phyloP scores from a whole-genome alignment of 2,888 invertebrate genomes.

The Andrena trimmerana region DNA sequence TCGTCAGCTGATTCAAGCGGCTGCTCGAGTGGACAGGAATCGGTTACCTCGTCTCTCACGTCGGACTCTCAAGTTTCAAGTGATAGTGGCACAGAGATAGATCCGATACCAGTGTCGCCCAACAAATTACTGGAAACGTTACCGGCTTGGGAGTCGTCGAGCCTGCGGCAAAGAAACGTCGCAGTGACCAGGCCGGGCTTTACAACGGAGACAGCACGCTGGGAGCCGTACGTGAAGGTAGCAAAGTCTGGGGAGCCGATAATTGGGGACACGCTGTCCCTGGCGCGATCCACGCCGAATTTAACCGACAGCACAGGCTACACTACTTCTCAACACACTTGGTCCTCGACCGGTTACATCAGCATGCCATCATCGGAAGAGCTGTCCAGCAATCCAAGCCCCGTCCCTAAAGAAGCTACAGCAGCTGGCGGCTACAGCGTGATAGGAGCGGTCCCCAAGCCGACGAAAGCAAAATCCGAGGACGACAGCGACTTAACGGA shows the following conservation, averaged over 20 bases:
- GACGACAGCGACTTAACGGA: conserved; percentile 61
- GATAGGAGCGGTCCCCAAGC: conserved; percentile 76
- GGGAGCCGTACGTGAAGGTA: conserved; percentile 82
- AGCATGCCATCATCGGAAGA: conserved; percentile 80
- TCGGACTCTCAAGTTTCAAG: conserved; percentile 86
- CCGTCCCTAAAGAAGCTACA: conserved; percentile 76
- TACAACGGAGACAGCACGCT: conserved; percentile 71
- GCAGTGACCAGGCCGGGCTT: conserved; percentile 68
- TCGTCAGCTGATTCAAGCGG: conserved; percentile 87
- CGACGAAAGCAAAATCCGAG: conserved; percentile 69
- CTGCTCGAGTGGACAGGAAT: conserved; percentile 87
- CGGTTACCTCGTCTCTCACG: conserved; percentile 86
- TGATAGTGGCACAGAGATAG: conserved; percentile 83
- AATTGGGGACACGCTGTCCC: conserved; percentile 77
- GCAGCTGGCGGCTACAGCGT: conserved; percentile 76
- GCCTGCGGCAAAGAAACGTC: conserved; percentile 82
- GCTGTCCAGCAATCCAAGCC: conserved; percentile 80
- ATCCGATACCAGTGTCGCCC: conserved; percentile 76
- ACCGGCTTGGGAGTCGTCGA: conserved; percentile 81
- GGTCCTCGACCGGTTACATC: conserved; percentile 80
- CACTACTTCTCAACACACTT: conserved; percentile 79
- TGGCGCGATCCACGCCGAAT: conserved; percentile 83
- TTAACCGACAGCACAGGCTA: conserved; percentile 79
- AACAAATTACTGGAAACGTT: conserved; percentile 79
- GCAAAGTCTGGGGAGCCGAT: conserved; percentile 76